Percentiles rank a stretch among this genome's conserved stretches.
Conservation (phyloP, 2,113 vertebrate genomes). For the Corythaeola cristata region DNA sequence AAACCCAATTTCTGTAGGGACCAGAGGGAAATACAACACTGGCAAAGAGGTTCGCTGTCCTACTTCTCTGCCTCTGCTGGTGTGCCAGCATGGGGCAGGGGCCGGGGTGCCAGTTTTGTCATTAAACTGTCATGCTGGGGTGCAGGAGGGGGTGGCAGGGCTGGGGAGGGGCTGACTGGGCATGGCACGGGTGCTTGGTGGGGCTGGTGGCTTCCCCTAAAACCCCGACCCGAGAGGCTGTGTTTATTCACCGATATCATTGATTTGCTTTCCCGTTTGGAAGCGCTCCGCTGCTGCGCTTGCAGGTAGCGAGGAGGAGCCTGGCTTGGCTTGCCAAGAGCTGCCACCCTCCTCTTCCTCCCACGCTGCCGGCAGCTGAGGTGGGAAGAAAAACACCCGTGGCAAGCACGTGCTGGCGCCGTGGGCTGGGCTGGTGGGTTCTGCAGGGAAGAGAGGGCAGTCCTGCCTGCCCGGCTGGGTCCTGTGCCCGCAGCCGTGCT, state of each 20-base stretch:
- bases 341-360: not conserved
- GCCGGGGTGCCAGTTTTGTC: not conserved
- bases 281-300: not conserved
- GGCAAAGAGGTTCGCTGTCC: not conserved
- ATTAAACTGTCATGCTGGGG: not conserved
- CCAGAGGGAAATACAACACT: not conserved
- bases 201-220: not conserved
- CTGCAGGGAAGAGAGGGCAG: not conserved
- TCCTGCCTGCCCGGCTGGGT: not conserved
- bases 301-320: not conserved
- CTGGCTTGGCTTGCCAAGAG: not conserved
- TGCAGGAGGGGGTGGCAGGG: not conserved
- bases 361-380: not conserved
- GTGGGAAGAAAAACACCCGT: not conserved
- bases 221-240: accelerated
- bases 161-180: not conserved
- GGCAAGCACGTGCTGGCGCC: not conserved
- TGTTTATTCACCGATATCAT: not conserved
- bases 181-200: accelerated
- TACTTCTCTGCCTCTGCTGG: not conserved
- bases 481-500: not conserved
- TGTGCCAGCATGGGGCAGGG: accelerated
- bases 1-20: not conserved
- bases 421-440: not conserved
- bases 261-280: not conserved